Base-by-base conservation (phyloP, 2,888 invertebrate genomes). In the Unio delphinus region DNA sequence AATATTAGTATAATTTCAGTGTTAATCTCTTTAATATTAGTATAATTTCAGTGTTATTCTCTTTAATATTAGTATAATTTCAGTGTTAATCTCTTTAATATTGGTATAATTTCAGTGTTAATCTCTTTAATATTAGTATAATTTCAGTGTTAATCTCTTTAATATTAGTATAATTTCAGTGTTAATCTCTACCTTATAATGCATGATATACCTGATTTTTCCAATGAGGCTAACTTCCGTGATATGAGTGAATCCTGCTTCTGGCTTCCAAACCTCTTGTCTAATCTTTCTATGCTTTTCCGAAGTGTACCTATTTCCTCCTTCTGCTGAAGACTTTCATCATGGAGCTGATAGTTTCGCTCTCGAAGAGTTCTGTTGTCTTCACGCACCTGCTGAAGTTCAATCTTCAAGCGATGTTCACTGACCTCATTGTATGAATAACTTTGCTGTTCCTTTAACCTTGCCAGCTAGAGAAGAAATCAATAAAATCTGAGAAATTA, bases 281-380 rank as follows among this genome's bases (percentile, higher is more conserved):
- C 75, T 61, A 74, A 66, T 7, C 74, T 57, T 56, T 79, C 80
- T n/a, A 77, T 45, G 5, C 74, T 71, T 57, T 74, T 78, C 28
- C 78, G 73, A 18, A 79, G 68, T 55, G 80, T 76, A 55, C 64
- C 63, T 28, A 82, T 67, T 69, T 84, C 81, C 56, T 86, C 84
- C 61, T 80, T 80, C 23, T 87, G 71, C 61, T 79, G 74, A 54
- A 87, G 76, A 71, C 86, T 89, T 70, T 88, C 88, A 68, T 88
- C 87, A 55, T 87, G 86, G 45, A 89, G 79, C 61, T 81, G 78
- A 73, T 85, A 84, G 68, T 88, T 88, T 63, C 84, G 78, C 70
- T 88, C 87, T 55, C 86, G 76, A 58, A 87, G 74, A 15, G 76
- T 80, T 11, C 83, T 74, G 30, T 88, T 80, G 63, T 88, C 89